phyloP scores from a whole-genome alignment of 2,797 vertebrate genomes.

The Agapornis canus region DNA sequence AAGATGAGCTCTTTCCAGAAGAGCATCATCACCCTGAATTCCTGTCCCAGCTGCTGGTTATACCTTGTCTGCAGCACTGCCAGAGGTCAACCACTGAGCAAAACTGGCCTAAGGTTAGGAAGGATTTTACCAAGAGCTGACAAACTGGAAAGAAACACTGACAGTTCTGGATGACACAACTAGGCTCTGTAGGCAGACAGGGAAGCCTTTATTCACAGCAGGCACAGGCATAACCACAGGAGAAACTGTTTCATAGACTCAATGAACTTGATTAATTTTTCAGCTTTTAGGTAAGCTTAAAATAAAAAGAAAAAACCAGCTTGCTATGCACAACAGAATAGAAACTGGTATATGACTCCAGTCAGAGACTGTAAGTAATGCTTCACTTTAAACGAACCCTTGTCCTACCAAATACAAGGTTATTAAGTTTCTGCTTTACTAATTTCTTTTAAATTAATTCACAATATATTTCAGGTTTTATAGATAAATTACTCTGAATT shows the following conservation, averaged over 20 bases:
- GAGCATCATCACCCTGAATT: not conserved
- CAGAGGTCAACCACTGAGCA: not conserved
- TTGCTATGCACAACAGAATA: not conserved
- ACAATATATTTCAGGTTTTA: not conserved
- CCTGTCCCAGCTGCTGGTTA: not conserved
- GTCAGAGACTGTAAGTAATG: not conserved
- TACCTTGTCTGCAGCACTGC: not conserved
- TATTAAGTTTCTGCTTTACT: not conserved
- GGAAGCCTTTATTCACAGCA: not conserved
- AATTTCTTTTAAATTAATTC: not conserved
- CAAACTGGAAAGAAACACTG: not conserved
- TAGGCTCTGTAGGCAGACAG: not conserved
- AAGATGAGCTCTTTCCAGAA: not conserved
- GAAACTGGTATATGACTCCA: not conserved
- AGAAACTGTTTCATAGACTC: not conserved
- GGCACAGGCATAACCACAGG: not conserved
- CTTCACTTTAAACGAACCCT: not conserved
- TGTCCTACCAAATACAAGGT: not conserved
- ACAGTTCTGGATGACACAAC: not conserved
- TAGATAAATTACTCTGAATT: not conserved
- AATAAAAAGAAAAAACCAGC: not conserved
- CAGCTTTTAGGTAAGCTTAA: not conserved
- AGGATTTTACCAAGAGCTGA: fast-evolving
- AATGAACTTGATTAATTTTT: not conserved
- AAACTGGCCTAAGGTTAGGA: not conserved